Evolutionary conservation across 2,888 invertebrate species (phyloP), one percentile per base, ranked within the genome.

Genomic region (Andrena hattorfiana): DNA sequence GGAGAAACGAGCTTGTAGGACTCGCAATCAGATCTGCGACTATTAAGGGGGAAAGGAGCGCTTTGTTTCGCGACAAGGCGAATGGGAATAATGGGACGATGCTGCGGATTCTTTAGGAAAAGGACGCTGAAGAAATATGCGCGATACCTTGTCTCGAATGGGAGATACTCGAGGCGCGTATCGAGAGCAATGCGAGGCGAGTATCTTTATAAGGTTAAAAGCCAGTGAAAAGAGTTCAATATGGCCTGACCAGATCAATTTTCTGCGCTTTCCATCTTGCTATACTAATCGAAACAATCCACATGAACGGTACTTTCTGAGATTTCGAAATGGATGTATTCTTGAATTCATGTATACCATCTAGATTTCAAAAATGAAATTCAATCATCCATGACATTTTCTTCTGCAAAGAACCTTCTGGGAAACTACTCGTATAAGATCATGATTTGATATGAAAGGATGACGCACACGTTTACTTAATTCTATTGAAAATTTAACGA

Each of bases 21-120:
- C 76, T 81, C 54, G 78, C 81, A 83, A 83, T 83, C 83, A 67
- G 85, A 86, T 86, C 76, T 69, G 87, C 68, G 81, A 87, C 86
- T 75, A 51, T 75, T 79, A 74, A 84, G 48, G 77, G 74, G 79
- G 62, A 83, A 78, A 76, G 63, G 85, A 69, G 67, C 71, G 79
- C 87, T 86, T 87, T 85, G 85, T 87, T 85, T 82, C 80, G 74
- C 63, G 42, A 59, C 54, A 20, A 73, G 48, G 71, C 71, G 73
- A 83, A 74, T 68, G 77, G 72, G 80, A 72, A 77, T 87, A 86
- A 86, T 85, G 74, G 85, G 71, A 76, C 83, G 83, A 63, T 77
- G 67, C 70, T 60, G 49, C 26, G 83, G 69, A 66, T 83, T 83
- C 84, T 73, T 83, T 69, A 62, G 48, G 73, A 23, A 69, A 66